Conservation (phyloP, 2,797 vertebrate species). For the Paramormyrops hopkinsi region DNA sequence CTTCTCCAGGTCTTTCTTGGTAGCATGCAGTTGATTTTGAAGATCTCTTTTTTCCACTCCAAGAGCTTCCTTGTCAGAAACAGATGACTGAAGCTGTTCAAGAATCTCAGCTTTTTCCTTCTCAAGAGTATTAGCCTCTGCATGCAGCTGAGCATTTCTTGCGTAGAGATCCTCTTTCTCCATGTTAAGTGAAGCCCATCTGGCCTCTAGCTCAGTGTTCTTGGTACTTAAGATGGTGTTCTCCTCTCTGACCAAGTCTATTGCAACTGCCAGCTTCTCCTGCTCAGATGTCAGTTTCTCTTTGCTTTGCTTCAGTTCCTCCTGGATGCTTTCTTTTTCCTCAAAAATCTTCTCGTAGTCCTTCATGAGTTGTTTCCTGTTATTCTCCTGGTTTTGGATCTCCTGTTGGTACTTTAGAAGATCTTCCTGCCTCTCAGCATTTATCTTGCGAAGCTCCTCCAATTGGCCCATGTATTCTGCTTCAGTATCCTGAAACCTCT, state of each 20-base stretch:
- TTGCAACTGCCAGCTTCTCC: constrained; percentile 46
- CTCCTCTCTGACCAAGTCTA: constrained; percentile 50
- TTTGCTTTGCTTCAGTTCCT: constrained; percentile 48
- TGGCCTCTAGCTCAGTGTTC: constrained; percentile 53
- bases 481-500: constrained; percentile 49
- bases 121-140: constrained; percentile 44
- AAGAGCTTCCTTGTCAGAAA: constrained; percentile 53
- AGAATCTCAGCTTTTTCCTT: constrained; percentile 52
- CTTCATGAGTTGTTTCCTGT: constrained; percentile 56
- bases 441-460: constrained; percentile 59
- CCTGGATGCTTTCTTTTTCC: constrained; percentile 46
- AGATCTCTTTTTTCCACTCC: constrained; percentile 51
- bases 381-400: constrained; percentile 45
- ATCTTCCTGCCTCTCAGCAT: constrained; percentile 41
- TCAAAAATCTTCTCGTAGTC: constrained; percentile 60
- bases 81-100: constrained; percentile 41
- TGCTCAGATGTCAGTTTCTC: constrained; percentile 46
- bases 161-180: constrained; percentile 63
- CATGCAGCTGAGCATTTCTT: constrained; percentile 51
- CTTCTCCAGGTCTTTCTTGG: constrained; percentile 56
- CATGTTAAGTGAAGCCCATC: constrained; percentile 48
- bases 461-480: constrained; percentile 46
- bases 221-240: constrained; percentile 52
- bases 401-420: constrained; percentile 55
- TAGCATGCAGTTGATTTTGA: constrained; percentile 49